phyloP scores from a whole-genome alignment of 2,888 invertebrate species.

The Sicus ferrugineus region DNA sequence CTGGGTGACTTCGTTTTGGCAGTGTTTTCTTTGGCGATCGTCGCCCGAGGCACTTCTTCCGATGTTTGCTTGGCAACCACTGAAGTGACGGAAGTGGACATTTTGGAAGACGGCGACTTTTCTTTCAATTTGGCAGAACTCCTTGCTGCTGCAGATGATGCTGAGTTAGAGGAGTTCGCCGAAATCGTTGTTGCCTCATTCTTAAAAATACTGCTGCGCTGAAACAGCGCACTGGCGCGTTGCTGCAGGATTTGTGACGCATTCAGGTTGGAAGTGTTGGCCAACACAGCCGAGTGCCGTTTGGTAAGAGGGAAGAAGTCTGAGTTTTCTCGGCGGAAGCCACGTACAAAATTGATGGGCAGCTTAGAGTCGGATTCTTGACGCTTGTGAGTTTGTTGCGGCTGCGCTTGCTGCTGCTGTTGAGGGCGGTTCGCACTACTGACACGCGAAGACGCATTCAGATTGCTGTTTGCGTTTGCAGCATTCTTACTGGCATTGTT shows the following conservation, averaged over 20 bases:
- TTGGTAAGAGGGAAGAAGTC: constrained; percentile 82
- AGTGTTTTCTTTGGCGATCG: background rate
- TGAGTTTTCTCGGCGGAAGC: constrained; percentile 84
- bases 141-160: constrained; percentile 16
- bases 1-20: constrained; percentile 19
- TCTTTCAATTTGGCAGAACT: constrained; percentile 16
- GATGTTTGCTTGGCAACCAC: constrained; percentile 5
- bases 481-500: constrained; percentile 36
- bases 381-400: constrained; percentile 70
- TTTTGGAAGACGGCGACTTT: constrained; percentile 42
- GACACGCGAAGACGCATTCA: background rate
- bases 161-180: constrained; percentile 18
- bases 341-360: constrained; percentile 76
- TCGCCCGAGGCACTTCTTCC: background rate
- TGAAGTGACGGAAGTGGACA: constrained; percentile 59
- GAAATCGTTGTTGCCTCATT: constrained; percentile 42
- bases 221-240: constrained; percentile 76
- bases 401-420: constrained; percentile 41
- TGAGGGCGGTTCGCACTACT: background rate
- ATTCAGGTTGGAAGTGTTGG: constrained; percentile 48
- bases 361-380: constrained; percentile 78
- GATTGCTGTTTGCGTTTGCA: background rate
- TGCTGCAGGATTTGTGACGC: constrained; percentile 49
- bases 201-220: constrained; percentile 67
- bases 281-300: constrained; percentile 77